Evolutionary conservation across 2,888 invertebrate species (phyloP).

Genomic region (Orthonevra nobilis): DNA sequence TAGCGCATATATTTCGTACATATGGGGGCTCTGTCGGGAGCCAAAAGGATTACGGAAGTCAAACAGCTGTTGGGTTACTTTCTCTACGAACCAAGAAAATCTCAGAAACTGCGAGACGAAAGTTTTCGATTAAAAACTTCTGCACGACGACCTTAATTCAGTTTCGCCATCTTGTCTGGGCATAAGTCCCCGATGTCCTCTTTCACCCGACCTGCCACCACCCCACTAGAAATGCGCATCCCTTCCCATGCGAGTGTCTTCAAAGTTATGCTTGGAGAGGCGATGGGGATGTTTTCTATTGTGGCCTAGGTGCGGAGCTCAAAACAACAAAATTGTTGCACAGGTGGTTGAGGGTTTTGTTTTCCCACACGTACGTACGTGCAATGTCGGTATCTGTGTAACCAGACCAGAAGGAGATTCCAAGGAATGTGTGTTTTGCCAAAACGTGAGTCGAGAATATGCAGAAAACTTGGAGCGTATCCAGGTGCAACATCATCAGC

Average conservation of each 20-base stretch:
- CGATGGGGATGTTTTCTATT: slow-evolving; percentile 47
- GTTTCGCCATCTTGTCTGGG: slow-evolving; percentile 35
- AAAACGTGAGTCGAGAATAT: slow-evolving; percentile 15
- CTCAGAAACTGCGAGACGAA: slow-evolving; percentile 41
- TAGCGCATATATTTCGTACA: neutral
- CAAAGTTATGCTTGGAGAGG: slow-evolving; percentile 25
- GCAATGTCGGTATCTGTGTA: too few relatives aligned
- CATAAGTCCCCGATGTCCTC: neutral
- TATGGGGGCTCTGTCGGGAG: neutral
- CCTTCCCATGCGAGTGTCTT: slow-evolving; percentile 15
- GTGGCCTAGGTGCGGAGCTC: slow-evolving; percentile 32
- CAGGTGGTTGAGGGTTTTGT: slow-evolving; percentile 58
- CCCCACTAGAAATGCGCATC: slow-evolving; percentile 22
- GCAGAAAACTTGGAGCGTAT: slow-evolving; percentile 29
- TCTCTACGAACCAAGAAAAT: slow-evolving; percentile 34
- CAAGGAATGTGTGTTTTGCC: slow-evolving; percentile 21
- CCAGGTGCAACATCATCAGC: slow-evolving; percentile 5
- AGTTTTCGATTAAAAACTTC: slow-evolving; percentile 66
- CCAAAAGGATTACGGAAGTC: slow-evolving; percentile 63
- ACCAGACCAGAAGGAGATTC: slow-evolving; percentile 9
- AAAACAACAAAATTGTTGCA: slow-evolving; percentile 59
- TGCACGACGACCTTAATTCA: slow-evolving; percentile 46
- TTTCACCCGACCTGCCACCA: slow-evolving; percentile 8
- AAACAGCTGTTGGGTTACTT: slow-evolving; percentile 53
- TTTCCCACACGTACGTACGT: slow-evolving; percentile 43